Conservation (phyloP, 2,113 vertebrate genomes). For the Oncorhynchus gorbuscha region DNA sequence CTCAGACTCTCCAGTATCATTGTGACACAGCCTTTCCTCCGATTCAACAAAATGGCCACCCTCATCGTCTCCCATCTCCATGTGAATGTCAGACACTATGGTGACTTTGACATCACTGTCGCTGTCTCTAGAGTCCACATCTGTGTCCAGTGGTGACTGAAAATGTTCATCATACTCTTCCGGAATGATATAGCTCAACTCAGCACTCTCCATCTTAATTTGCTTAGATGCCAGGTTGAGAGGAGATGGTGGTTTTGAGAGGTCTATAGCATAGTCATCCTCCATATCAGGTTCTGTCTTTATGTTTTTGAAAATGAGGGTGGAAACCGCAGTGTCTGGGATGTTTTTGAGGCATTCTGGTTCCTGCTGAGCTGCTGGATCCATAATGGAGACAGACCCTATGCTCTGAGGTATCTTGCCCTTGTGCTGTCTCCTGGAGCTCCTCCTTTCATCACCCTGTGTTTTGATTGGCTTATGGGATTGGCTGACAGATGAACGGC, state of each 20-base stretch:
- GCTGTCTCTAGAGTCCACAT: constrained; percentile 24
- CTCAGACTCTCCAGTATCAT: constrained; percentile 1
- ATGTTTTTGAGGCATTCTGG: constrained; percentile 6
- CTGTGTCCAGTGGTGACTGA: constrained; percentile 7
- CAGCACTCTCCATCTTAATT: constrained; percentile 57
- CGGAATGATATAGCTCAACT: constrained; percentile 10
- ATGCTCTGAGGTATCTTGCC: constrained; percentile 15
- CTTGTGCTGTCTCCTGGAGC: constrained; percentile 43
- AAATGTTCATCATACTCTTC: constrained; percentile 25
- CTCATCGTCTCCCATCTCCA: constrained; percentile 28
- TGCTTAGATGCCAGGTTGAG: constrained; percentile 43
- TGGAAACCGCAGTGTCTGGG: not conserved
- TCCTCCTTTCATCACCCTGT: constrained; percentile 62
- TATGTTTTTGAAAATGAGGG: constrained; percentile 17
- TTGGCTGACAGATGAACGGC: constrained; percentile 41
- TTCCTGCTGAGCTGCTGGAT: constrained; percentile 14
- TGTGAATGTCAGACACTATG: constrained; percentile 47
- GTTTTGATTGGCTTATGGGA: constrained; percentile 34
- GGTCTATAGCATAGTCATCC: constrained; percentile 54
- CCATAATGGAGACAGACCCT: not conserved
- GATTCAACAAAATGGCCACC: constrained; percentile 32
- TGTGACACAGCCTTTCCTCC: not conserved
- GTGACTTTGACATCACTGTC: constrained; percentile 48
- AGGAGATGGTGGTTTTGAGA: constrained; percentile 52
- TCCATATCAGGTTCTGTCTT: constrained; percentile 58